A percentile compares a stretch with the other conserved stretches of the same genome.
Evolutionary conservation across 2,797 vertebrate genomes (phyloP).

Genomic region (Meriones psammophilus): DNA sequence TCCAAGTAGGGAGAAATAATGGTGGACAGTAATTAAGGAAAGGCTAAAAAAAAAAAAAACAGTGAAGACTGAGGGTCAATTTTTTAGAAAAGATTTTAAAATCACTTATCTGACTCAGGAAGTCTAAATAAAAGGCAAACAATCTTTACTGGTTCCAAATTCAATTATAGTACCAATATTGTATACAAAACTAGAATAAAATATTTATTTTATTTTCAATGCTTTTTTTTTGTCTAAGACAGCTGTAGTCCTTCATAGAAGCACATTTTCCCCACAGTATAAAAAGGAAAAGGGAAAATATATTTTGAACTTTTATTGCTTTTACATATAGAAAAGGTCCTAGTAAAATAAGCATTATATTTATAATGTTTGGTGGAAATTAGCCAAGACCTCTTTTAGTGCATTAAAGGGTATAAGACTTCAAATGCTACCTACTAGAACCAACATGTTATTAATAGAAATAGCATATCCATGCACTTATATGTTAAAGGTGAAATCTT

Average conservation of each 20-base stretch:
- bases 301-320: neutral
- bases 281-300: neutral
- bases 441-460: slow-evolving; percentile 27
- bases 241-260: neutral
- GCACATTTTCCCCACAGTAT: neutral
- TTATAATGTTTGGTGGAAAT: neutral
- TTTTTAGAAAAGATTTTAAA: slow-evolving; percentile 44
- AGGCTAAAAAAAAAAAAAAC: neutral
- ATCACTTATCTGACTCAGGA: slow-evolving; percentile 31
- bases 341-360: neutral
- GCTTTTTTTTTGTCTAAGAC: slow-evolving; percentile 43
- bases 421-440: neutral
- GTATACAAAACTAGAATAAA: neutral
- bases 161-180: slow-evolving; percentile 34
- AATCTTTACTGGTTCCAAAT: slow-evolving; percentile 20
- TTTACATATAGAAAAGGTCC: neutral
- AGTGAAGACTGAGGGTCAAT: neutral
- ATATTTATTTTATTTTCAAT: slow-evolving; percentile 36
- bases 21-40: neutral
- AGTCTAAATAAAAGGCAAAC: slow-evolving; percentile 57
- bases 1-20: neutral
- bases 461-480: neutral
- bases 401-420: neutral
- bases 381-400: neutral
- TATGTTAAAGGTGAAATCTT: neutral